These are phyloP conservation scores for Uropetala carovei DNA, from an alignment of 2,888 invertebrate species.

Conservation along the genomic window DNA sequence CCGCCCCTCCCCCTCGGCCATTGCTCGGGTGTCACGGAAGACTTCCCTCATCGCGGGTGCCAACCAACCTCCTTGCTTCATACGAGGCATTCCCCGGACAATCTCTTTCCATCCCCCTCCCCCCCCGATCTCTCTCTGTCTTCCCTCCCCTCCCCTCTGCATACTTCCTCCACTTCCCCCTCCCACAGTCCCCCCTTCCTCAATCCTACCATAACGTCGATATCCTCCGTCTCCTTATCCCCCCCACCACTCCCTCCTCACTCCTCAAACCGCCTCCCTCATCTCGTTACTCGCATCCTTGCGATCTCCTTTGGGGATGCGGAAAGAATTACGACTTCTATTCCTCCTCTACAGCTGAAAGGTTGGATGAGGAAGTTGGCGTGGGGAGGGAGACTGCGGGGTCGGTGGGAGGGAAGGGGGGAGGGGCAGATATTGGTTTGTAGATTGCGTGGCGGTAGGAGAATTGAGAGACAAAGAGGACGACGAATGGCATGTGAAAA, in stretches of 20 bases:
- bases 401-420: not conserved
- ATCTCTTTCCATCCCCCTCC: not conserved
- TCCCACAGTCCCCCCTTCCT: not conserved
- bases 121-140: no score
- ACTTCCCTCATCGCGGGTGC: conserved; percentile 22
- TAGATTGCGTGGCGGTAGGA: conserved; percentile 21
- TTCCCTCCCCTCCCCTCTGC: not conserved
- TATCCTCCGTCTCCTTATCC: not conserved
- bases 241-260: no score
- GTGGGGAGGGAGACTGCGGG: not conserved
- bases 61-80: conserved; percentile 14
- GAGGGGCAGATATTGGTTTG: not conserved
- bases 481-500: not conserved
- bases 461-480: not conserved
- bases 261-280: not conserved
- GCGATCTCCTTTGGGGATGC: conserved; percentile 47
- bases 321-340: conserved; percentile 53
- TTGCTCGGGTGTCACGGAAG: not conserved
- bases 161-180: not conserved
- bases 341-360: conserved; percentile 45
- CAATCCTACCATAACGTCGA: not conserved
- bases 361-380: conserved; percentile 22
- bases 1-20: not conserved
- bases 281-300: conserved; percentile 41
- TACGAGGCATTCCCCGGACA: conserved; percentile 14